Evolutionary conservation across 2,888 invertebrate genomes (phyloP).

Genomic region (Spisula subtruncata): DNA sequence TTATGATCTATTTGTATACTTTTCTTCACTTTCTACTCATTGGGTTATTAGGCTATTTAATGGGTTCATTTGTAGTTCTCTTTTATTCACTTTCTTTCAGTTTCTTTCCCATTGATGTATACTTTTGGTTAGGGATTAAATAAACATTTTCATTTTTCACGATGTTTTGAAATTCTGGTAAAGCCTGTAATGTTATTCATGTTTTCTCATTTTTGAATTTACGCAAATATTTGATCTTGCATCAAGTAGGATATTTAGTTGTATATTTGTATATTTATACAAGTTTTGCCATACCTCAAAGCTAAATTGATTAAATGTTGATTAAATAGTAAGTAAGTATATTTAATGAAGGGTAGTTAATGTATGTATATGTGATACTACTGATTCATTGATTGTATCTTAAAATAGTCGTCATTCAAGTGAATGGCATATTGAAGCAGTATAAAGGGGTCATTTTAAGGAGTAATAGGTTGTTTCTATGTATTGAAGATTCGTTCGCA

Average conservation of each 20-base stretch:
- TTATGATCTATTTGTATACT: background rate
- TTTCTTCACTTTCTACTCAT: background rate
- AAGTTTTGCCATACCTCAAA: background rate
- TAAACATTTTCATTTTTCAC: background rate
- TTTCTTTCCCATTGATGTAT: background rate
- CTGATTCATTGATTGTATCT: background rate
- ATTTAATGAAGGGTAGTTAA: constrained; percentile 4
- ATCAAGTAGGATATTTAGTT: background rate
- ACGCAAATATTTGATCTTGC: background rate
- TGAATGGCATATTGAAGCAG: background rate
- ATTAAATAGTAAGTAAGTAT: background rate
- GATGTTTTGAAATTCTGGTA: background rate
- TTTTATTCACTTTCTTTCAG: background rate
- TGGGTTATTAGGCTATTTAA: background rate
- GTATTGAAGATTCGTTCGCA: background rate
- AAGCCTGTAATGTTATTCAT: background rate
- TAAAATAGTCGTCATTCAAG: background rate
- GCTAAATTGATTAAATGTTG: constrained; percentile 22
- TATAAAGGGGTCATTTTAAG: background rate
- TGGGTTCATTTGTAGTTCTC: constrained; percentile 11
- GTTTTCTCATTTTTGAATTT: background rate
- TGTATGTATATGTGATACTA: background rate
- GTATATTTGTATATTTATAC: background rate
- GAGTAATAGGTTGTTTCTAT: background rate
- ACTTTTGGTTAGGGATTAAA: background rate